A percentile compares a stretch with the other conserved stretches of the same genome.
phyloP scores from a whole-genome alignment of 2,797 vertebrate species.

The Tarsius wallacei region DNA sequence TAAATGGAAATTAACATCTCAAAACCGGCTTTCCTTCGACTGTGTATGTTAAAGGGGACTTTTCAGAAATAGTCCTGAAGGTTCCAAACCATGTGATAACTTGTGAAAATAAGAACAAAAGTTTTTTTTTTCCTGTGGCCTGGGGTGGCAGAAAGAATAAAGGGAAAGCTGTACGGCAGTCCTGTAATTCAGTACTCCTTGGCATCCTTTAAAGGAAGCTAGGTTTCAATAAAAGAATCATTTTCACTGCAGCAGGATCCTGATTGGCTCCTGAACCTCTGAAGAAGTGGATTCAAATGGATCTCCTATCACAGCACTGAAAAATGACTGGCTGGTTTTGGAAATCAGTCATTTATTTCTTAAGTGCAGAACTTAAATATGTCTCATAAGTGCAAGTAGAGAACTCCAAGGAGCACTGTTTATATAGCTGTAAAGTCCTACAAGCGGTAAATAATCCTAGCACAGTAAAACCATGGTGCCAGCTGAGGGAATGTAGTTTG shows the following conservation, averaged over 20 bases:
- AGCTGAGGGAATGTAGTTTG: background rate
- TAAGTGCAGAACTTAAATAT: conserved; percentile 39
- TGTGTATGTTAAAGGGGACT: background rate
- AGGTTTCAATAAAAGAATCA: conserved; percentile 66
- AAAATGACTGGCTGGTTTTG: conserved; percentile 27
- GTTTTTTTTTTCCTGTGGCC: background rate
- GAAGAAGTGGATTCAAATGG: conserved; percentile 68
- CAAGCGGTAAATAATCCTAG: rapidly evolving
- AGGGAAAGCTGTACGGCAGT: conserved; percentile 43
- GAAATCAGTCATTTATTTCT: conserved; percentile 52
- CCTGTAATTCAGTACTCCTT: conserved; percentile 53
- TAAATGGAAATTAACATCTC: conserved; percentile 19
- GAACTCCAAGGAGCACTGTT: background rate
- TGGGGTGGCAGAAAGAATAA: background rate
- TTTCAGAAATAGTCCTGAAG: conserved; percentile 21
- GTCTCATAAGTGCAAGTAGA: conserved; percentile 13
- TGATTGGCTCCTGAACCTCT: conserved; percentile 64
- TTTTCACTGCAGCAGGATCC: conserved; percentile 80
- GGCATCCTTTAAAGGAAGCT: background rate
- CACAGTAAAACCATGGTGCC: background rate
- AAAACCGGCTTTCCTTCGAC: conserved; percentile 54
- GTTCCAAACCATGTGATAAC: conserved; percentile 41
- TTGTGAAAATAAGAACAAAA: conserved; percentile 72
- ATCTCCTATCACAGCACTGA: background rate
- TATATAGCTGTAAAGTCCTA: background rate